Evolutionary conservation across 64 coral and sea anemone species (phyloP).

Genomic region (Montipora sp.): DNA sequence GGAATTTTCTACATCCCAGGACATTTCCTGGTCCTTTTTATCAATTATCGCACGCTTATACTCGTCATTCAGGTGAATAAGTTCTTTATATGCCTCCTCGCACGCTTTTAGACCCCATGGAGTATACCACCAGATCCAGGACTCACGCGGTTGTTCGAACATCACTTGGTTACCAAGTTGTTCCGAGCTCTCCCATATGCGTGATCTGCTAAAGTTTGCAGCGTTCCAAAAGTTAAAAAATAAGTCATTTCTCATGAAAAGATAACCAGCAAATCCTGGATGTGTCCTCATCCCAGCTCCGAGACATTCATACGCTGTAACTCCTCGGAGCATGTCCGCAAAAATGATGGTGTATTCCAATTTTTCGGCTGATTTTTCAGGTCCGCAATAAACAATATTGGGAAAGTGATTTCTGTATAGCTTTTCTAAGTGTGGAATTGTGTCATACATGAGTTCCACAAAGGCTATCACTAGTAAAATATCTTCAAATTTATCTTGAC

Average conservation of each 20-base stretch:
- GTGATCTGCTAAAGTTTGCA: slow-evolving; percentile 50
- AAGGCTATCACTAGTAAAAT: slow-evolving; percentile 68
- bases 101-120: slow-evolving; percentile 83
- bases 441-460: slow-evolving; percentile 48
- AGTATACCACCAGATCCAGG: slow-evolving; percentile 95
- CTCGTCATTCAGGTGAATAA: slow-evolving; percentile 63
- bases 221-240: slow-evolving; percentile 81
- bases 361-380: not conserved
- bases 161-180: slow-evolving; percentile 74
- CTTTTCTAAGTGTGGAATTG: slow-evolving; percentile 58
- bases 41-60: slow-evolving; percentile 35
- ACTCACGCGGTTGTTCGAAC: slow-evolving; percentile 76
- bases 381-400: slow-evolving; percentile 78
- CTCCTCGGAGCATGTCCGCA: slow-evolving; percentile 53
- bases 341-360: slow-evolving; percentile 36
- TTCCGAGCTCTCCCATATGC: slow-evolving; percentile 64
- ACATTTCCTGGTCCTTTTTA: not conserved
- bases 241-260: slow-evolving; percentile 83
- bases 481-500: slow-evolving; percentile 35
- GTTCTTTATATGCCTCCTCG: slow-evolving; percentile 80
- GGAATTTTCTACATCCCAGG: slow-evolving; percentile 84
- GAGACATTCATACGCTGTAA: slow-evolving; percentile 78
- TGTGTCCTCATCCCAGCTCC: slow-evolving; percentile 37
- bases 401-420: slow-evolving; percentile 73
- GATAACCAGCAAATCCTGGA: slow-evolving; percentile 65